Conservation (phyloP, 2,113 vertebrate species). For the Sterrhoptilus dennistouni region DNA sequence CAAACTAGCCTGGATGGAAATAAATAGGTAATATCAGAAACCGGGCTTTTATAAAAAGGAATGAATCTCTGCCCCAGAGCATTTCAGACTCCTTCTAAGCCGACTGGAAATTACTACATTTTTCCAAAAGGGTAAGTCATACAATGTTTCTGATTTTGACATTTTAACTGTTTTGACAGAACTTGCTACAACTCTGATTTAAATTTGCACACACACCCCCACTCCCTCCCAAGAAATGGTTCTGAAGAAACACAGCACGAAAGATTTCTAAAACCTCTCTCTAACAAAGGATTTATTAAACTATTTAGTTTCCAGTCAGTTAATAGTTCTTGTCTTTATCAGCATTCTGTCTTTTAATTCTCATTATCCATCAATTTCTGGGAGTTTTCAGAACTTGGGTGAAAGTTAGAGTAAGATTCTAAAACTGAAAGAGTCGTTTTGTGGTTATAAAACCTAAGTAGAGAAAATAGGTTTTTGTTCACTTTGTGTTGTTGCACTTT, state of each 20-base stretch:
- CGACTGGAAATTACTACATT: not conserved
- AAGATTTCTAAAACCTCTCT: not conserved
- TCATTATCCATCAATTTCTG: not conserved
- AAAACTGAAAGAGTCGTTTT: not conserved
- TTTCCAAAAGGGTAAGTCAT: not conserved
- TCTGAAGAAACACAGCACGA: not conserved
- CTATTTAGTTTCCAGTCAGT: not conserved
- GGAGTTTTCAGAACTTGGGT: not conserved
- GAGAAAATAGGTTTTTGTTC: not conserved
- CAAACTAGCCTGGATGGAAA: not conserved
- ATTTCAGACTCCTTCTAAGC: not conserved
- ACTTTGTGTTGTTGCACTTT: not conserved
- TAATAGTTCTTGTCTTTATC: not conserved
- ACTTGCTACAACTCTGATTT: not conserved
- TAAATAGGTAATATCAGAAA: not conserved
- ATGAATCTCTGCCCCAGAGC: not conserved
- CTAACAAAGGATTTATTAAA: not conserved
- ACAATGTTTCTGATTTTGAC: not conserved
- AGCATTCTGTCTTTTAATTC: not conserved
- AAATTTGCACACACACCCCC: not conserved
- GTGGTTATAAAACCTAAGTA: not conserved
- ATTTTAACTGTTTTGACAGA: not conserved
- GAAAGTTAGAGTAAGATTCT: not conserved
- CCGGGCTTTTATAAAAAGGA: not conserved
- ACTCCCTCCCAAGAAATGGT: rapidly evolving